Evolutionary conservation across 2,797 vertebrate genomes (phyloP), one percentile per base, ranked within the genome.

Genomic region (Onychomys arenicola): DNA sequence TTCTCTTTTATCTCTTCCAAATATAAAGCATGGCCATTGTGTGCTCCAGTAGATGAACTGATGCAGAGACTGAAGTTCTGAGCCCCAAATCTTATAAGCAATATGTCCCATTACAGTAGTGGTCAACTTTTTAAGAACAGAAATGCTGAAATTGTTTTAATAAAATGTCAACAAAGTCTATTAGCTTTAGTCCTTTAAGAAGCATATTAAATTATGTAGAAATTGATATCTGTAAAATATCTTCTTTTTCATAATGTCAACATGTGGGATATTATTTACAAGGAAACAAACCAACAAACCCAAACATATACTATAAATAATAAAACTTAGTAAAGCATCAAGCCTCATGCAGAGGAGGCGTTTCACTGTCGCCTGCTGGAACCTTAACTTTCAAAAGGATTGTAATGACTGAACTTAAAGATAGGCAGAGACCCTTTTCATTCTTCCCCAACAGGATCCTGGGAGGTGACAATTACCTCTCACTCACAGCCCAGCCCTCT

Each of bases 381-480:
- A 91, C 77, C 19, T 83, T 86, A 29, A 55, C 55, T 93, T 61
- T 84, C 75, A 63, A 52, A 96, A 96, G 16, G 8, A 59, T 65
- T 77, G 63, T 57, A 65, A 86, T 76, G 82, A 76, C 49, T 91
- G 69, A 88, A 78, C 5, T 37, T 83, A 32, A 29, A 69, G 67
- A 90, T 93, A 93, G 23, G 1, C 40, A 81, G 27, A 92, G n/a
- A 81, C 37, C 21, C 27, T 83, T 57, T 93, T 73, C 69, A n/a
- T 40, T 63, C 19, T 83, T 65, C 67, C 67, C 76, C 49, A 89
- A 59, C 14, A 13, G 43, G 34, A n/a, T 85, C 52, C 37, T 85
- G 92, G 10, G 40, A 82, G 43, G 73, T 89, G 34, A 91, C 95
- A 94, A 94, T 97, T 82, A 84, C 84, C 92, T 95, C 65, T 94